phyloP scores from a whole-genome alignment of 2,888 invertebrate genomes.

The Cyclophora albipunctata region DNA sequence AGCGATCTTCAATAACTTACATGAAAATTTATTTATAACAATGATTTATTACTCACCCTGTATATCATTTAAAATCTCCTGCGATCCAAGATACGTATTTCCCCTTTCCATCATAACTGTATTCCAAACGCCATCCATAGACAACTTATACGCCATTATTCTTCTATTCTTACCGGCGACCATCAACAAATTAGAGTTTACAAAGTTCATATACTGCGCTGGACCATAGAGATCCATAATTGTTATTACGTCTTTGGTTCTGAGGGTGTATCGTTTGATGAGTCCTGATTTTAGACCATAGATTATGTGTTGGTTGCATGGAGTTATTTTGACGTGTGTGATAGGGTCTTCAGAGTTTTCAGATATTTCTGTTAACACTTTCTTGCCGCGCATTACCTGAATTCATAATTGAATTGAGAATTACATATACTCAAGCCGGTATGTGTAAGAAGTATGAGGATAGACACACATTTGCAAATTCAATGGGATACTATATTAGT shows the following conservation, averaged over 20 bases:
- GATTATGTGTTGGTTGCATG: conserved; percentile 67
- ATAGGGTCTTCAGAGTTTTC: conserved; percentile 59
- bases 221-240: conserved; percentile 60
- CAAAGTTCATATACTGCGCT: conserved; percentile 57
- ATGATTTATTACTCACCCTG: conserved; percentile 34
- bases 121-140: conserved; percentile 41
- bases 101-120: conserved; percentile 59
- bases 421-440: no score
- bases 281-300: conserved; percentile 62
- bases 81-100: conserved; percentile 55
- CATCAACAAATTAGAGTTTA: conserved; percentile 46
- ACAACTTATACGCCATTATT: conserved; percentile 54
- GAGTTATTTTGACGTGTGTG: conserved; percentile 60
- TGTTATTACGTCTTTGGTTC: conserved; percentile 41
- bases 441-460: no score
- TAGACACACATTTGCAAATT: no score
- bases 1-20: no score
- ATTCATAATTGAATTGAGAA: background rate
- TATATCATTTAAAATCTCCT: conserved; percentile 62
- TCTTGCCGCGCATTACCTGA: conserved; percentile 64
- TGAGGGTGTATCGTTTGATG: conserved; percentile 56
- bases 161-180: conserved; percentile 57
- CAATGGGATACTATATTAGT: no score
- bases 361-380: conserved; percentile 56
- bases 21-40: no score